Evolutionary conservation across 2,888 invertebrate species (phyloP), one percentile per base, ranked within the genome.

Genomic region (Eupithecia subumbrata): DNA sequence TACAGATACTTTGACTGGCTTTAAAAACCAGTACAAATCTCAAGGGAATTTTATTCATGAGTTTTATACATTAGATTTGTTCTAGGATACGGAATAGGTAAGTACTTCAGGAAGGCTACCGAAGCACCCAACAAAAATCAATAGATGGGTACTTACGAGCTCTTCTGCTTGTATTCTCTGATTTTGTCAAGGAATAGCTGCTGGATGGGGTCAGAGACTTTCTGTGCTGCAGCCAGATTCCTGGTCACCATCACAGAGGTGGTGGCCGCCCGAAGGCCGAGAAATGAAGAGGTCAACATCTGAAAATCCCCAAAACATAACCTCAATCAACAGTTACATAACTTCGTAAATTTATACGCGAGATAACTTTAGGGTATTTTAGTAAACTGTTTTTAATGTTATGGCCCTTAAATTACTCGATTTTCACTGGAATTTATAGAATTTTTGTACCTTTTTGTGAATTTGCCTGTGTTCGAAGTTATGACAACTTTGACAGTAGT

Each of bases 101-200:
- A 1, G 22, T 56, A 56, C n/a, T 56, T 22, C 11, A 22, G 12
- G 25, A 8, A 25, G 60, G 4, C 60, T 25, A 60, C 12, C 34
- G 34, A 34, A 64, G 18, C 5, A 9, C 64, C 18, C 30, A 18
- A 8, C 8, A 34, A 34, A 77, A 82, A 78, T 81, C 78, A 77
- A 75, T 69, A 76, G 34, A 64, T 34, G 40, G 76, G 64, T 83
- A 96, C 97, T 95, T 96, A 98, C 98, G 96, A 92, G 95, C 97
- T 97, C 90, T 98, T 98, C 84, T 96, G 95, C 88, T 96, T 97
- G 95, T 98, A 99, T 93, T 99, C 98, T 80, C 96, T 96, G 82
- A 99, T 96, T 96, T 99, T 99, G 82, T 99, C 98, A 60, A 99
- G 90, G 91, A 99, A 99, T 71, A 99, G 93, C 91, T 99, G 97